A percentile compares a stretch with the other conserved stretches of the same genome.
Conservation (phyloP, 2,113 vertebrate genomes). For the Cheirogaleus medius region DNA sequence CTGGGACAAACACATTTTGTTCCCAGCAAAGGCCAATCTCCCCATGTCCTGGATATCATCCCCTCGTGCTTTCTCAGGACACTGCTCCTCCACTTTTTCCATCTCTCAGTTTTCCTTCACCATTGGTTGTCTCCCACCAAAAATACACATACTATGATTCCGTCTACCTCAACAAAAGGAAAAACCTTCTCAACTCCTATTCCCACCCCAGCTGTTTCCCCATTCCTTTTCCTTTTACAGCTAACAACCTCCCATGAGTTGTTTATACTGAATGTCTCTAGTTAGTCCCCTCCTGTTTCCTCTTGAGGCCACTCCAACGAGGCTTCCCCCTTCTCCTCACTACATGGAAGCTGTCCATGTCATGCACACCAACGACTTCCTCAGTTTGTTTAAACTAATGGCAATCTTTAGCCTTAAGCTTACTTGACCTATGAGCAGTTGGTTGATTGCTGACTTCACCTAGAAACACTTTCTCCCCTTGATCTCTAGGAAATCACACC, state of each 20-base stretch:
- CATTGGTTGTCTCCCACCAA: neutral
- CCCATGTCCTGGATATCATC: neutral
- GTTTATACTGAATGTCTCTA: neutral
- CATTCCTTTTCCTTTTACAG: neutral
- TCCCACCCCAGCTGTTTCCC: neutral
- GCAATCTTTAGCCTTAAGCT: neutral
- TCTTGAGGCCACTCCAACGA: neutral
- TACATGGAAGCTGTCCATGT: neutral
- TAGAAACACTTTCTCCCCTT: neutral
- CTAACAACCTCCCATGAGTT: neutral
- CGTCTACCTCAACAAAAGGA: neutral
- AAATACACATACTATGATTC: neutral
- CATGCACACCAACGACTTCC: neutral
- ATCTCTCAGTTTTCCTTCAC: neutral
- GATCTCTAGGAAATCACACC: no score
- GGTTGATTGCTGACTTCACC: neutral
- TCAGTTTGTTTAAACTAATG: neutral
- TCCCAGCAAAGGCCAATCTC: neutral
- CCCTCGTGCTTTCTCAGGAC: neutral
- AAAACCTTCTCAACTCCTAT: neutral
- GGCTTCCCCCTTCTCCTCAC: neutral
- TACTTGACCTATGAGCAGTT: neutral
- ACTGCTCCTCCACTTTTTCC: neutral
- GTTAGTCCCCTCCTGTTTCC: neutral
- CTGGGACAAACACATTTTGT: neutral